Evolutionary conservation across 2,113 vertebrate genomes (phyloP).

Genomic region (Paralichthys olivaceus): DNA sequence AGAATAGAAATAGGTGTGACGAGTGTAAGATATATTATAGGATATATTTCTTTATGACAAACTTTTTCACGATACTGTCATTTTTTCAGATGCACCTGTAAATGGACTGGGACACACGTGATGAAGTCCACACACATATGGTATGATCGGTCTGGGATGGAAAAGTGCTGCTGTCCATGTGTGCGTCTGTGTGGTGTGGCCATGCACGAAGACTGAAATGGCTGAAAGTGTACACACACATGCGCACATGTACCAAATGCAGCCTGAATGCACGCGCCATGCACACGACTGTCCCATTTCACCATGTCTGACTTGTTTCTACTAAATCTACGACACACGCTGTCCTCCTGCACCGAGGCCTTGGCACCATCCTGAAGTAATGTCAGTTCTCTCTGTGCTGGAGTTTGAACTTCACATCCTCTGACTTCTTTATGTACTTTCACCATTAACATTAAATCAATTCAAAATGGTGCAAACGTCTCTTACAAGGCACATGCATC

Average conservation of each 20-base stretch:
- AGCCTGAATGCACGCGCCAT: conserved; percentile 65
- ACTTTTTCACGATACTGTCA: neutral
- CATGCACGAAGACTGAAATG: conserved; percentile 60
- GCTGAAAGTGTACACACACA: conserved; percentile 42
- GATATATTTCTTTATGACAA: too few relatives aligned
- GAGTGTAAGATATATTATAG: too few relatives aligned
- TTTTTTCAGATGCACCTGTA: neutral
- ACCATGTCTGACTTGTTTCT: conserved; percentile 13
- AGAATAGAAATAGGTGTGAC: too few relatives aligned
- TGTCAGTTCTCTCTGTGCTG: neutral
- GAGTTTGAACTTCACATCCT: neutral
- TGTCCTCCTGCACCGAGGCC: conserved; percentile 26
- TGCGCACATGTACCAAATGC: conserved; percentile 43
- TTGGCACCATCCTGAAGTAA: conserved; percentile 51
- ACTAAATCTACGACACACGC: conserved; percentile 33
- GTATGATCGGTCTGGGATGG: conserved; percentile 47
- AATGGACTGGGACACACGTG: conserved; percentile 8
- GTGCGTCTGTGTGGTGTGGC: conserved; percentile 22
- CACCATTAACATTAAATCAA: neutral
- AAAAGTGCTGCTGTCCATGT: conserved; percentile 38
- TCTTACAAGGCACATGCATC: conserved; percentile 41
- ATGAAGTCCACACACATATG: conserved; percentile 14
- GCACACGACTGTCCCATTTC: conserved; percentile 46
- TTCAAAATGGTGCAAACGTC: conserved; percentile 59
- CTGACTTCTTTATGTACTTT: neutral